These are phyloP conservation scores for Discoglossus pictus DNA, from an alignment of 2,797 vertebrate species.

Conservation along the genomic window DNA sequence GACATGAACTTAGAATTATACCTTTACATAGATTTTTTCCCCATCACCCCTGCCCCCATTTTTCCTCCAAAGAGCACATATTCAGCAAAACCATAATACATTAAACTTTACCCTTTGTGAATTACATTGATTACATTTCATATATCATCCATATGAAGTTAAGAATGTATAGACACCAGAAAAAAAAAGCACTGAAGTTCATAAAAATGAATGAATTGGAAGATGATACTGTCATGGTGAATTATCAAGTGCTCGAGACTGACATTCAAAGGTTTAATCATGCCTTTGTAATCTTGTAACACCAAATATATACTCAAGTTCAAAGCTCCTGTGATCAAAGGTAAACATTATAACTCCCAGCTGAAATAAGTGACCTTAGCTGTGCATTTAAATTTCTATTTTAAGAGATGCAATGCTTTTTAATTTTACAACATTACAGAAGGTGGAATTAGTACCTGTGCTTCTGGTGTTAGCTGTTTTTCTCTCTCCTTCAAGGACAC, in stretches of 20 bases:
- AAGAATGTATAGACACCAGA: accelerated
- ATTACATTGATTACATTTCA: no score
- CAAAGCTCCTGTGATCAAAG: slow-evolving; percentile 28
- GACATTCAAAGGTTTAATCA: slow-evolving; percentile 41
- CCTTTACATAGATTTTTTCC: no score
- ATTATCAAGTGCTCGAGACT: slow-evolving; percentile 10
- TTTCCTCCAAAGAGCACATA: no score
- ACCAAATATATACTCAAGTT: slow-evolving; percentile 23
- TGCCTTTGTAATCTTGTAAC: slow-evolving; percentile 27
- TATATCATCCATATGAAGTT: background rate
- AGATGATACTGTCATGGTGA: background rate
- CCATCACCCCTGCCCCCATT: no score
- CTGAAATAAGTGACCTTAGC: slow-evolving; percentile 24
- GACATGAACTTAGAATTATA: no score
- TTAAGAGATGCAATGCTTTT: background rate
- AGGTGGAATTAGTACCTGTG: slow-evolving; percentile 77
- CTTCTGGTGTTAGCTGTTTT: slow-evolving; percentile 92
- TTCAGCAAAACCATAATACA: no score
- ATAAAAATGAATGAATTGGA: background rate
- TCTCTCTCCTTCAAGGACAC: slow-evolving; percentile 94
- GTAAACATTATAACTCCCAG: slow-evolving; percentile 20
- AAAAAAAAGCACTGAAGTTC: background rate
- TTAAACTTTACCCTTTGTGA: no score
- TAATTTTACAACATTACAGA: slow-evolving; percentile 2
- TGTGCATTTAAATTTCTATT: slow-evolving; percentile 27